Conservation (phyloP, 2,113 vertebrate genomes). For the Hystrix brachyura region DNA sequence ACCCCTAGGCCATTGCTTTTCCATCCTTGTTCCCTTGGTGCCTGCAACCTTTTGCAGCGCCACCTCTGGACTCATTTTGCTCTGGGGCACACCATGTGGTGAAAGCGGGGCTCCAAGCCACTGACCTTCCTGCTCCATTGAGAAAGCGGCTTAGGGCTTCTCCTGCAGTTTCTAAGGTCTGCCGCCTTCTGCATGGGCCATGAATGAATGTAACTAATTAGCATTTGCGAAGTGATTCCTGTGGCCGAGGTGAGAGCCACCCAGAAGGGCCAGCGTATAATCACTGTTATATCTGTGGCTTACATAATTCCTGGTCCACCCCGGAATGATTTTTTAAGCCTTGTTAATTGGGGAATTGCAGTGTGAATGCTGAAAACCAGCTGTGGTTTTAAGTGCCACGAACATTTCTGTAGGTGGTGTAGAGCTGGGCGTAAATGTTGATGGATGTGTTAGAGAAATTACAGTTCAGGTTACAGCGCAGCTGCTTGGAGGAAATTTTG, state of each 20-base stretch:
- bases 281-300: constrained; percentile 77
- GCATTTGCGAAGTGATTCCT: constrained; percentile 65
- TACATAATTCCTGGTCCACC: constrained; percentile 76
- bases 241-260: constrained; percentile 72
- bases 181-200: neutral
- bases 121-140: neutral
- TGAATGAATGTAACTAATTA: constrained; percentile 56
- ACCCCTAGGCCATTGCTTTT: neutral
- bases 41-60: neutral
- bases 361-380: constrained; percentile 77
- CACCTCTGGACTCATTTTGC: neutral
- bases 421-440: constrained; percentile 70
- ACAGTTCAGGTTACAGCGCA: constrained; percentile 51
- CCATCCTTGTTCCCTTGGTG: neutral
- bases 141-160: neutral
- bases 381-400: constrained; percentile 75
- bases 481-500: constrained; percentile 53
- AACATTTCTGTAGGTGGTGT: constrained; percentile 73
- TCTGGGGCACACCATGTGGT: neutral
- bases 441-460: constrained; percentile 71
- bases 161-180: neutral
- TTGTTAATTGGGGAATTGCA: constrained; percentile 83
- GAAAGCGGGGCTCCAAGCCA: constrained; percentile 4
- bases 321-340: constrained; percentile 75
- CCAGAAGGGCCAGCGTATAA: constrained; percentile 78